Conservation (phyloP, 2,113 vertebrate genomes). For the Alexandromys fortis region DNA sequence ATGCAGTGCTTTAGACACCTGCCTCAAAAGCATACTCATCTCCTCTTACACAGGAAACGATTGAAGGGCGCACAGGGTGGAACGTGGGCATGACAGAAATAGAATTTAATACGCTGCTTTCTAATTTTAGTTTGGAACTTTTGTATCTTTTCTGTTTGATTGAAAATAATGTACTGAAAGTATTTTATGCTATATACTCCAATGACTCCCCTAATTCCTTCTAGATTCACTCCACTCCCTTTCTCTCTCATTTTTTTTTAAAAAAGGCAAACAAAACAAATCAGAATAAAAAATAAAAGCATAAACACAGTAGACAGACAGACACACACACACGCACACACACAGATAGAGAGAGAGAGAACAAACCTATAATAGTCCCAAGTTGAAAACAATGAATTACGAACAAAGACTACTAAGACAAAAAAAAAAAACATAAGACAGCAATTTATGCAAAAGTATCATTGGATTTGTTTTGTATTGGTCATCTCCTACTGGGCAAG, state of each 20-base stretch:
- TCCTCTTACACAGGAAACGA: neutral
- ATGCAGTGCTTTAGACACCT: neutral
- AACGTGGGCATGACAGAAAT: neutral
- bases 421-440: neutral
- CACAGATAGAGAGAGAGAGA: neutral
- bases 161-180: neutral
- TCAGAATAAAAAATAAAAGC: neutral
- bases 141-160: neutral
- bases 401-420: neutral
- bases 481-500: neutral
- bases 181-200: neutral
- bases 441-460: neutral
- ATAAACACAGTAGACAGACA: neutral
- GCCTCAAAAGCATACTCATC: neutral
- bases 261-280: neutral
- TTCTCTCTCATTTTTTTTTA: neutral
- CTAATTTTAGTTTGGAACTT: neutral
- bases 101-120: neutral
- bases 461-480: neutral
- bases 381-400: neutral
- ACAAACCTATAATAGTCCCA: neutral
- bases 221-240: neutral
- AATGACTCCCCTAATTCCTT: neutral
- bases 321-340: neutral
- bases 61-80: neutral